These are phyloP conservation scores for Epinephelus malabaricus DNA, from an alignment of 2,797 vertebrate genomes.

Conservation along the genomic window DNA sequence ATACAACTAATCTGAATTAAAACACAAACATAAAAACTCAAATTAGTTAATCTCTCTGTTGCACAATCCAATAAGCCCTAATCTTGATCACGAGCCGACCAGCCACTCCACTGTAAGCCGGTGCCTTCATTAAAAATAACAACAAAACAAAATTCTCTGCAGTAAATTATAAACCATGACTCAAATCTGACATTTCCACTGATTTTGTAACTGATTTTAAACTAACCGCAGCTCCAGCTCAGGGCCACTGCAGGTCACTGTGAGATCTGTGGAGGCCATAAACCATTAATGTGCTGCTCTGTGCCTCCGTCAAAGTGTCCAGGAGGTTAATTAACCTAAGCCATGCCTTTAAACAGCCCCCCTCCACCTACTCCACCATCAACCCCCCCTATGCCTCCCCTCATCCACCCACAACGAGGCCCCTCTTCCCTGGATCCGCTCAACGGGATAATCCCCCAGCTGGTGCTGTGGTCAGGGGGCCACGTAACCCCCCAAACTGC, in stretches of 20 bases:
- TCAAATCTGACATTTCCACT: conserved; percentile 18
- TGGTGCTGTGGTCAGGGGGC: conserved; percentile 74
- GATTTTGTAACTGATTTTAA: conserved; percentile 15
- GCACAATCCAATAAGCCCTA: conserved; percentile 27
- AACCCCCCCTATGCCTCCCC: conserved; percentile 12
- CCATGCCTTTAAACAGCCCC: conserved; percentile 61
- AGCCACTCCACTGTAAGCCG: neutral
- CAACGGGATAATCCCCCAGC: conserved; percentile 81
- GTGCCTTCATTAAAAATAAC: neutral
- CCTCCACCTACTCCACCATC: conserved; percentile 6
- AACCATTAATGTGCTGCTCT: conserved; percentile 64
- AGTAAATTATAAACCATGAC: conserved; percentile 10
- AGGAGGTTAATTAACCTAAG: conserved; percentile 78
- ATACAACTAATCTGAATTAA: conserved; percentile 12
- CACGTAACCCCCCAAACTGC: conserved; percentile 39
- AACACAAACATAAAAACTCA: neutral
- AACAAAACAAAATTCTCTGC: neutral
- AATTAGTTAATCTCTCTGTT: conserved; percentile 21
- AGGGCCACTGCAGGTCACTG: conserved; percentile 24
- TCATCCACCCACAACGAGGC: conserved; percentile 51
- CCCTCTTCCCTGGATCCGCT: conserved; percentile 70
- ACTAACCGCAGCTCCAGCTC: conserved; percentile 20
- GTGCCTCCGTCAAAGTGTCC: conserved; percentile 51
- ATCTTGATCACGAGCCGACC: conserved; percentile 40
- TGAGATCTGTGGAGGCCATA: conserved; percentile 36